Percentiles rank a stretch among this genome's conserved stretches.
phyloP scores from a whole-genome alignment of 37 sponge, comb jelly and placozoan genomes.

The Agelas oroides region DNA sequence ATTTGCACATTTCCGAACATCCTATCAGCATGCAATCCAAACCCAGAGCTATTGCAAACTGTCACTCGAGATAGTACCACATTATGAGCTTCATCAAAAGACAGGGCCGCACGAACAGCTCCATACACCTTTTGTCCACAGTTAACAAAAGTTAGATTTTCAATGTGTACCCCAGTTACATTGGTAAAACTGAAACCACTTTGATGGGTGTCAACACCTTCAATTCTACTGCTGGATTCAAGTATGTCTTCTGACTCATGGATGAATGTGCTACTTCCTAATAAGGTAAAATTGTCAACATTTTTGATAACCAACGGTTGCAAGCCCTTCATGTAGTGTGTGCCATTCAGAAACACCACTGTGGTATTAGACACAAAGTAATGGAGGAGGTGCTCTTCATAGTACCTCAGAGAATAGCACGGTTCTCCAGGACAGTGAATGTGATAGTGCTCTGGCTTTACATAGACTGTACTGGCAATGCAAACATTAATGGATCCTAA shows the following conservation, averaged over 20 bases:
- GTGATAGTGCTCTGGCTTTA: no score
- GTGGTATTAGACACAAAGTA: not conserved
- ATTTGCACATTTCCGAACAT: not conserved
- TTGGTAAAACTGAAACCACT: slow-evolving; percentile 14
- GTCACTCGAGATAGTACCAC: not conserved
- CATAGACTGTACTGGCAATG: no score
- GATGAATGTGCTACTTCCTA: no score
- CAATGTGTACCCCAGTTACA: not conserved
- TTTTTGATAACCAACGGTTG: not conserved
- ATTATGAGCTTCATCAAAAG: not conserved
- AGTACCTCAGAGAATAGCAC: no score
- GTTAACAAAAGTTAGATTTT: not conserved
- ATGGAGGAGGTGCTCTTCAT: not conserved
- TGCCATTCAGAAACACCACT: not conserved
- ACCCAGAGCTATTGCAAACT: not conserved
- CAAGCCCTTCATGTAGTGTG: not conserved
- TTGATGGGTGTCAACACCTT: not conserved
- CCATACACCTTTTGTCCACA: not conserved
- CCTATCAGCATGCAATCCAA: not conserved
- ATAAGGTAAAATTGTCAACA: no score
- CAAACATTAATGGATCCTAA: no score
- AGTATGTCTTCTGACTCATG: no score
- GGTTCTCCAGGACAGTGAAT: no score
- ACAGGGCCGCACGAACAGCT: not conserved
- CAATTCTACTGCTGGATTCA: not conserved